phyloP scores from a whole-genome alignment of 2,797 vertebrate species.

The Takifugu rubripes region DNA sequence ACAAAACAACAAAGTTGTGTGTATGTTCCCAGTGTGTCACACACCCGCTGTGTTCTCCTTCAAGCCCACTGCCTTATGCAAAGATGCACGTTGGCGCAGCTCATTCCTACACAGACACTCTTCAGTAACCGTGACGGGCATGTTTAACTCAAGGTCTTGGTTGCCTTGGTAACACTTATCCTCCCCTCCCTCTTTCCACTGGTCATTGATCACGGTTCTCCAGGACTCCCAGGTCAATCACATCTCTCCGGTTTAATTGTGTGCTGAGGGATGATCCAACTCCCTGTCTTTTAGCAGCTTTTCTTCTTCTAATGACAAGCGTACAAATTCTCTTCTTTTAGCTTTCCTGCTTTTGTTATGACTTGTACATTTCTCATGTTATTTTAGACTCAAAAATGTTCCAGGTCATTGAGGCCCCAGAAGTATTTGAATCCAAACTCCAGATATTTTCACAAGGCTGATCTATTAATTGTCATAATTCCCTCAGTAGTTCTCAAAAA shows the following conservation, averaged over 20 bases:
- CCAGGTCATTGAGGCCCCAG: no score
- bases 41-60: slow-evolving; percentile 8
- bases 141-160: slow-evolving; percentile 50
- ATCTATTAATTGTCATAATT: no score
- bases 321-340: no score
- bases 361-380: no score
- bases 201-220: slow-evolving; percentile 29
- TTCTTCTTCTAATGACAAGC: no score
- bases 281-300: no score
- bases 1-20: slow-evolving; percentile 5
- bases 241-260: not conserved
- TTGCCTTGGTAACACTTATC: slow-evolving; percentile 51
- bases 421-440: no score
- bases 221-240: slow-evolving; percentile 22
- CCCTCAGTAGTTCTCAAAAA: no score
- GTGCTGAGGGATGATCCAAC: no score
- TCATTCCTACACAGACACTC: slow-evolving; percentile 42
- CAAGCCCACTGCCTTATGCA: slow-evolving; percentile 28
- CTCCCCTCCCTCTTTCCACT: slow-evolving; percentile 15
- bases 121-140: slow-evolving; percentile 53
- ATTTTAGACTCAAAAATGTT: no score
- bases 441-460: no score
- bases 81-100: slow-evolving; percentile 26
- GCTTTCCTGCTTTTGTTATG: no score
- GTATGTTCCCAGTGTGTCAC: not conserved